Base-by-base conservation (phyloP, 2,113 vertebrate species). In the Chaetorhynchus papuensis region DNA sequence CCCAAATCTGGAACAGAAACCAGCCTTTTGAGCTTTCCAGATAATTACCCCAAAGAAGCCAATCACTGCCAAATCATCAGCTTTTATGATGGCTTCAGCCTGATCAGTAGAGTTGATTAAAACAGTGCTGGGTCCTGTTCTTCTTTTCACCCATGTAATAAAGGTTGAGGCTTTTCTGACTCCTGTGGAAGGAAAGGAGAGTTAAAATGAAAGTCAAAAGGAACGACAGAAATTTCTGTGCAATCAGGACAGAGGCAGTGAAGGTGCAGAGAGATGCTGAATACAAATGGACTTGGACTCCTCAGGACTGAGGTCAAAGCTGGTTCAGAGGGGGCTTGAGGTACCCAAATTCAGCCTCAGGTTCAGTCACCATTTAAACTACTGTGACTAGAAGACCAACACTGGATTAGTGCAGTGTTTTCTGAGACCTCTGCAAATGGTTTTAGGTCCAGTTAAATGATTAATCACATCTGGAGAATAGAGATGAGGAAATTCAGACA, bases 31-130 rank as follows among this genome's bases (percentile, higher is more conserved):
- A 82, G 7, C 35, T 74, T 69, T 53, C 61, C 45, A 79, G 21
- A 39, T 61, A 61, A 45, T 89, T 97, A 99, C 99, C 99, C 99
- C 98, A 83, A 99, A 99, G 97, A 99, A 99, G 68, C 99, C 99
- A 26, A 99, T 90, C 82, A 99, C 98, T 47, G 97, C 97, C 86
- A 99, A 83, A 31, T 99, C 97, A 9, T 98, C 98, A 60, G 97
- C 94, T 37, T 79, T 93, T 76, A 98, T 93, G 63, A 98, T 97
- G 15, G 87, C 71, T 59, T 98, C 97, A 86, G 97, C 95, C 88
- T 98, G 97, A 59, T 94, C 95, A 3, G 98, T 95, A 65, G 98
- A 97, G 59, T 97, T 97, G 83, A 99, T 97, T 81, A 98, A 92
- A 91, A 98, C 97, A 19, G 97, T 93, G 63, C 98, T 98, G 19